Base-by-base conservation (phyloP, 1,140 invertebrate genomes). In the Anadara kagoshimensis region DNA sequence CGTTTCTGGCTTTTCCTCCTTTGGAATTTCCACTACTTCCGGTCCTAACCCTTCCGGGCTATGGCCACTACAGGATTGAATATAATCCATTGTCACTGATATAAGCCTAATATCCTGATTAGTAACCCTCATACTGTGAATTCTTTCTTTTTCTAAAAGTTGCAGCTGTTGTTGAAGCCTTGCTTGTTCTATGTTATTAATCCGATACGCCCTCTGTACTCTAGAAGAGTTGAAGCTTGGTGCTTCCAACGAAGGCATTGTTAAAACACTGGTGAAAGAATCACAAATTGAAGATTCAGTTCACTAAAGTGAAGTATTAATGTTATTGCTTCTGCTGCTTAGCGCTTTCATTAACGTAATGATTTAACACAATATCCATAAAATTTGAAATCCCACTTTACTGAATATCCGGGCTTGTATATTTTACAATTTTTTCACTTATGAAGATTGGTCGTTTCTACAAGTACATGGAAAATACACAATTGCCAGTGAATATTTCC, bases 71-170 rank as follows among this genome's bases (percentile, higher is more conserved):
- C 76, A 81, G 0, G 78, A 70, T 53, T 85, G 80, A 22, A 85
- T 83, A 58, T 84, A 82, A 43, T 86, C 83, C 57, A 85, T 51
- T 5, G 84, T 81, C 24, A 83, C n/a, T 0, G 81, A 81, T n/a
- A 83, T 82, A 18, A 86, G 68, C 18, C 83, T 69, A 53, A 86
- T 86, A 58, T 86, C 85, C 53, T 85, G 83, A 69, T 84, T 84
- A 36, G 79, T 84, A 18, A 86, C 69, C 22, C 81, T 70, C 11
- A 77, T 72, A 54, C 75, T 72, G 57, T 83, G 83, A 10, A 82
- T n/a, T 24, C 78, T 76, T 26, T 83, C 81, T 51, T 84, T 85
- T 57, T 85, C 85, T 22, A 85, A 54, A 4, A 85, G 58, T 51
- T 84, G 73, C 36, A 86, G 69, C 53, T 62, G 72, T 41, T 79